Evolutionary conservation across 2,888 invertebrate species (phyloP).

Genomic region (Ferdinandea cuprea): DNA sequence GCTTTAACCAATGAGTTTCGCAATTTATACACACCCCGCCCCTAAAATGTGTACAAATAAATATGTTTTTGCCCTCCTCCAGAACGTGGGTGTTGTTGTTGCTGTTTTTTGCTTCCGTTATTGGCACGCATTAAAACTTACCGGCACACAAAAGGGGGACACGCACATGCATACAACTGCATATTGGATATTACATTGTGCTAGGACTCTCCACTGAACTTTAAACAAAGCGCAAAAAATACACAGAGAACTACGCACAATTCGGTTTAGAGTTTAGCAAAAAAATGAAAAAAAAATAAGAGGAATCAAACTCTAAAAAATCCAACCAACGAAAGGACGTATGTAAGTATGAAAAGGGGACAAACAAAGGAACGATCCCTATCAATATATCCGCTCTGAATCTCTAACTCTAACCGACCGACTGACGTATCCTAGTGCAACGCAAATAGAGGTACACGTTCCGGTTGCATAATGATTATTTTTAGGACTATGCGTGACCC

Average conservation of each 20-base stretch:
- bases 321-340: slow-evolving; percentile 50
- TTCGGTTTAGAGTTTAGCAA: slow-evolving; percentile 58
- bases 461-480: slow-evolving; percentile 60
- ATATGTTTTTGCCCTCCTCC: slow-evolving; percentile 44
- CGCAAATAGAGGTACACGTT: slow-evolving; percentile 53
- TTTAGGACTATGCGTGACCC: slow-evolving; percentile 65
- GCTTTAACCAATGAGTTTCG: slow-evolving; percentile 39
- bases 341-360: slow-evolving; percentile 56
- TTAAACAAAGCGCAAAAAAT: slow-evolving; percentile 50
- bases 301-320: slow-evolving; percentile 20
- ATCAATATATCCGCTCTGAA: slow-evolving; percentile 46
- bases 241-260: slow-evolving; percentile 54
- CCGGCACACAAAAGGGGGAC: slow-evolving; percentile 42
- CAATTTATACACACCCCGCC: slow-evolving; percentile 54
- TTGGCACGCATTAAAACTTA: slow-evolving; percentile 58
- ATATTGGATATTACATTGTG: slow-evolving; percentile 38
- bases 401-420: slow-evolving; percentile 56
- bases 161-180: slow-evolving; percentile 50
- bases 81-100: slow-evolving; percentile 2
- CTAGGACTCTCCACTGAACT: slow-evolving; percentile 44
- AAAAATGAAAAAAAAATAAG: slow-evolving; percentile 38
- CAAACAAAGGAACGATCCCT: slow-evolving; percentile 65
- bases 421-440: slow-evolving; percentile 63
- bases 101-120: slow-evolving; percentile 7
- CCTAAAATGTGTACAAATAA: slow-evolving; percentile 52